These are phyloP conservation scores for Hypolimnas misippus DNA, from an alignment of 2,888 invertebrate genomes.

Conservation along the genomic window DNA sequence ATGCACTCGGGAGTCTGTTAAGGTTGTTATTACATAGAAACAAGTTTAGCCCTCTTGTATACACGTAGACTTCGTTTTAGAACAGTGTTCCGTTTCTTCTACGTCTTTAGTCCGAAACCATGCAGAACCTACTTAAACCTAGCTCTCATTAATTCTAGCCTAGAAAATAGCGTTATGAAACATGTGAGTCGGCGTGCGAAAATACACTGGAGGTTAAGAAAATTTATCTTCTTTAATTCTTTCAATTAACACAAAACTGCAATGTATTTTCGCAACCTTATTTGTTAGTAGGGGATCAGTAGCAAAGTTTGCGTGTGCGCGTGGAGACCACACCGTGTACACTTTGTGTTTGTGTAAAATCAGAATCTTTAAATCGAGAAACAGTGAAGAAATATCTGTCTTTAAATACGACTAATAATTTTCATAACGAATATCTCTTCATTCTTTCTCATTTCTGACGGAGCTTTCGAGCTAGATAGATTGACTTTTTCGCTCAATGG, in stretches of 20 bases:
- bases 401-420: neutral
- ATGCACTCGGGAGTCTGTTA: constrained; percentile 67
- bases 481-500: constrained; percentile 10
- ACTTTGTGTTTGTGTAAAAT: constrained; percentile 51
- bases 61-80: constrained; percentile 33
- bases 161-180: constrained; percentile 75
- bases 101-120: constrained; percentile 59
- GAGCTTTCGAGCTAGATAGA: constrained; percentile 20
- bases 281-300: constrained; percentile 76
- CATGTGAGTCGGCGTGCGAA: constrained; percentile 65
- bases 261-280: constrained; percentile 67
- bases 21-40: constrained; percentile 68
- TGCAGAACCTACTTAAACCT: constrained; percentile 75
- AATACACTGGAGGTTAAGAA: constrained; percentile 54
- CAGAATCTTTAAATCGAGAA: constrained; percentile 13
- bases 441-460: constrained; percentile 7
- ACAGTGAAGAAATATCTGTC: constrained; percentile 11
- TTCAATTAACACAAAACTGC: neutral
- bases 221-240: neutral
- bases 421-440: constrained; percentile 9
- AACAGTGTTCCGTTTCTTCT: constrained; percentile 39
- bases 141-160: constrained; percentile 73
- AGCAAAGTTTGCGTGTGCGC: constrained; percentile 80
- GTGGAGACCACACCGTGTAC: constrained; percentile 81
- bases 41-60: constrained; percentile 46